A percentile compares a stretch with the other conserved stretches of the same genome.
These are phyloP conservation scores for Cryptus armator DNA, from an alignment of 2,888 invertebrate genomes.

Conservation along the genomic window DNA sequence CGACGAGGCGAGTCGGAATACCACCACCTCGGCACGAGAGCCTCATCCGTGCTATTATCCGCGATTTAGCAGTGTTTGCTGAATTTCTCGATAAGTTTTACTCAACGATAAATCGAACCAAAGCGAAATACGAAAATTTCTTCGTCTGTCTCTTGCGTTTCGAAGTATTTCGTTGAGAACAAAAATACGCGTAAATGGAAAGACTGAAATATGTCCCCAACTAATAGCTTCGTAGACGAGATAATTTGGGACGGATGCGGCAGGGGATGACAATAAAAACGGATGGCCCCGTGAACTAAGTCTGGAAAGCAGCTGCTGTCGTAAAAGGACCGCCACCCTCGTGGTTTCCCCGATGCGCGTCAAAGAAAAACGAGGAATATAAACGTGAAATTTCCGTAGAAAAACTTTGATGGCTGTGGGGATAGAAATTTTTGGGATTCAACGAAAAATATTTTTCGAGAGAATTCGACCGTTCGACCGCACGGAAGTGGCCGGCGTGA, in stretches of 20 bases:
- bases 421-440: slow-evolving; percentile 26
- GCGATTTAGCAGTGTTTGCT: slow-evolving; percentile 15
- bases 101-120: background rate
- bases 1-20: slow-evolving; percentile 58
- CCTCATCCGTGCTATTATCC: slow-evolving; percentile 42
- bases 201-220: background rate
- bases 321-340: slow-evolving; percentile 35
- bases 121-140: background rate
- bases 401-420: slow-evolving; percentile 8
- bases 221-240: background rate
- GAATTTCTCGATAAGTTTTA: background rate
- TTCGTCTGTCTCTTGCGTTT: background rate
- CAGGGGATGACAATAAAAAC: slow-evolving; percentile 55
- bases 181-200: slow-evolving; percentile 6
- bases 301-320: slow-evolving; percentile 68
- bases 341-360: slow-evolving; percentile 7
- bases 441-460: background rate
- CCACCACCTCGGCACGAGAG: background rate
- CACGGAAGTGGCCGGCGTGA: background rate
- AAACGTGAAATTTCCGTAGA: slow-evolving; percentile 46
- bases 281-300: slow-evolving; percentile 33
- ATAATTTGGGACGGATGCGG: slow-evolving; percentile 36
- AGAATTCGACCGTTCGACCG: slow-evolving; percentile 5
- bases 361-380: slow-evolving; percentile 26
- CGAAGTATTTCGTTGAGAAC: background rate